These are phyloP conservation scores for Lutra lutra DNA, from an alignment of 2,797 vertebrate species.

Conservation along the genomic window DNA sequence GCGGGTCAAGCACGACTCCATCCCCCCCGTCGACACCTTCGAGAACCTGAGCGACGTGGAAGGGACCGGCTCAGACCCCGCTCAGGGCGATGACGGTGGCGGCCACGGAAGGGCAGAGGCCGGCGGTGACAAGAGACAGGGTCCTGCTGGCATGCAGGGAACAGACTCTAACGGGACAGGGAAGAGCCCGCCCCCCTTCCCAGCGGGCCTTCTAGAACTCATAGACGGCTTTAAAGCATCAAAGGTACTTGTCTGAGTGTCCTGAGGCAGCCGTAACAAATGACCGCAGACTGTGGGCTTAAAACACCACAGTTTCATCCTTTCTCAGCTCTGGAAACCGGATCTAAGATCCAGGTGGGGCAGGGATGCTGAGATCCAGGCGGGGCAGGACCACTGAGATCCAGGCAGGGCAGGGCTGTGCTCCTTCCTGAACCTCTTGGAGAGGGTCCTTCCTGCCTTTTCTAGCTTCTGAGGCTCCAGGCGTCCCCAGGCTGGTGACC, in stretches of 20 bases:
- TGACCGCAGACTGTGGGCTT: rapidly evolving
- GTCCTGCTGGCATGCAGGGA: neutral
- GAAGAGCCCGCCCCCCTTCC: conserved; percentile 64
- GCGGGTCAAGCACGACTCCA: conserved; percentile 71
- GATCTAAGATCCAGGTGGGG: rapidly evolving
- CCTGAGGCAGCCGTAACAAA: rapidly evolving
- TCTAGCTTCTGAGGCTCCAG: neutral
- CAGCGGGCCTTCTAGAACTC: conserved; percentile 86
- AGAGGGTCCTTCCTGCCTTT: too few species aligned
- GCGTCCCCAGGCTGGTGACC: rapidly evolving
- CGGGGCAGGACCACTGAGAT: rapidly evolving
- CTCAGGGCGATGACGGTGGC: rapidly evolving
- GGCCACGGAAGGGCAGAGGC: neutral
- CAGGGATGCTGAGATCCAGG: rapidly evolving
- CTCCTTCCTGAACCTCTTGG: rapidly evolving
- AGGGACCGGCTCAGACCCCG: conserved; percentile 22
- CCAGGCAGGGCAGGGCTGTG: too few species aligned
- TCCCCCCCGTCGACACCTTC: conserved; percentile 81
- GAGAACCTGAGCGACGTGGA: conserved; percentile 78
- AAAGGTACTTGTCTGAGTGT: conserved; percentile 82
- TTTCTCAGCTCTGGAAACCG: rapidly evolving
- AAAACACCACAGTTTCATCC: rapidly evolving
- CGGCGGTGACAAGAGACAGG: neutral
- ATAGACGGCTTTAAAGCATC: conserved; percentile 95
- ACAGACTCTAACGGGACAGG: conserved; percentile 30